A percentile compares a stretch with the other conserved stretches of the same genome.
Conservation (phyloP, 1,140 invertebrate species). For the Himalopsyche phryganea region DNA sequence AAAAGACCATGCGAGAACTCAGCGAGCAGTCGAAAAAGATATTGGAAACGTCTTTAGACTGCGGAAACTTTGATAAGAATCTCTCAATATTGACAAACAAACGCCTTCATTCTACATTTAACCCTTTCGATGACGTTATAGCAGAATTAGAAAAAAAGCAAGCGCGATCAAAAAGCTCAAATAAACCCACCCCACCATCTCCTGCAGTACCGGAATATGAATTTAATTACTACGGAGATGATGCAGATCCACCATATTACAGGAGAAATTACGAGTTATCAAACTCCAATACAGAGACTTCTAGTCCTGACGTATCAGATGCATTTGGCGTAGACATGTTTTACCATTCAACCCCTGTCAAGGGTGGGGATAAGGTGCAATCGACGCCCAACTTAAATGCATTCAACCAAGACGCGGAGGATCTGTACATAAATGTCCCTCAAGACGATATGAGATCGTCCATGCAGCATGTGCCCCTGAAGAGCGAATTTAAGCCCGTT, state of each 20-base stretch:
- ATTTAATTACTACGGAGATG: slow-evolving; percentile 42
- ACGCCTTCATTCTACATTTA: slow-evolving; percentile 43
- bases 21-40: slow-evolving; percentile 44
- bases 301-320: slow-evolving; percentile 28
- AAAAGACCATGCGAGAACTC: slow-evolving; percentile 44
- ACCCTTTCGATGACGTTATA: slow-evolving; percentile 49
- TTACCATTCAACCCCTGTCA: slow-evolving; percentile 44
- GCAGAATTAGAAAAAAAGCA: slow-evolving; percentile 44
- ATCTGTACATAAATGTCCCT: slow-evolving; percentile 38
- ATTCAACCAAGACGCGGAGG: slow-evolving; percentile 37
- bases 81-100: slow-evolving; percentile 52
- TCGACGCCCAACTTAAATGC: slow-evolving; percentile 64
- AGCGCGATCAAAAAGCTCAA: slow-evolving; percentile 16
- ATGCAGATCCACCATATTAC: slow-evolving; percentile 38
- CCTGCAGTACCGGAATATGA: slow-evolving; percentile 42
- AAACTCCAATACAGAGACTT: slow-evolving; percentile 18
- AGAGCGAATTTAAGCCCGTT: slow-evolving; percentile 45
- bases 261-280: slow-evolving; percentile 16
- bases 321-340: slow-evolving; percentile 14
- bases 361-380: slow-evolving; percentile 51
- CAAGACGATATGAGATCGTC: slow-evolving; percentile 51
- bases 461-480: slow-evolving; percentile 52
- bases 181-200: slow-evolving; percentile 35
- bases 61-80: slow-evolving; percentile 51
- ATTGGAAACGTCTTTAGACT: slow-evolving; percentile 42